Percentiles rank a stretch among this genome's conserved stretches.
Evolutionary conservation across 35 echinoderm and acorn worm genomes (phyloP).

Genomic region (Lytechinus pictus): DNA sequence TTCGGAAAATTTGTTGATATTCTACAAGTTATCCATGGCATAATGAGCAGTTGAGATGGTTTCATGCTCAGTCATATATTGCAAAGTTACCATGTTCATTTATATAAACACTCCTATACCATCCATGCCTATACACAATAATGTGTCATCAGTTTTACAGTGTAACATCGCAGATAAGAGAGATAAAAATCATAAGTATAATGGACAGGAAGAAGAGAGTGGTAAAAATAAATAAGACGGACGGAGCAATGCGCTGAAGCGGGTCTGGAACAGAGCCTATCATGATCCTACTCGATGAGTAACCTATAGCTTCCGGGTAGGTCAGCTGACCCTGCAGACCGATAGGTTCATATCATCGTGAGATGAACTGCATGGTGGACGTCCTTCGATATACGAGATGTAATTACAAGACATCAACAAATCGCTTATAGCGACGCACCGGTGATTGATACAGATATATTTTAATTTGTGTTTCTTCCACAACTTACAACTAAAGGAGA

Average conservation of each 20-base stretch:
- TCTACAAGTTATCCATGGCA: too few relatives aligned
- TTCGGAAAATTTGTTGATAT: too few relatives aligned
- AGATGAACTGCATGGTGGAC: constrained; percentile 23
- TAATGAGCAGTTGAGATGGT: too few relatives aligned
- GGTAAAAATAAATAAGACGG: background rate
- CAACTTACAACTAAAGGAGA: background rate
- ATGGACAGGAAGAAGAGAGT: background rate
- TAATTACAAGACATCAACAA: background rate
- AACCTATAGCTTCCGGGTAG: constrained; percentile 18
- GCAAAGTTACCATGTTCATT: too few relatives aligned
- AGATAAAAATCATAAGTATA: too few relatives aligned
- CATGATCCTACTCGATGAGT: background rate
- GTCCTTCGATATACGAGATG: constrained; percentile 10
- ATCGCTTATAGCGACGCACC: background rate
- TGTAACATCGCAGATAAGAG: too few relatives aligned
- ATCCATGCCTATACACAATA: too few relatives aligned
- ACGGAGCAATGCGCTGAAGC: background rate
- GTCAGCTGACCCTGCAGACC: constrained; percentile 14
- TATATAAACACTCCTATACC: too few relatives aligned
- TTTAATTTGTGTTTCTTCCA: background rate
- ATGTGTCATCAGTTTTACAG: too few relatives aligned
- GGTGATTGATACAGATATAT: background rate
- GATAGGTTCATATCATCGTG: constrained; percentile 31
- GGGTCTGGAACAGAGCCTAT: background rate
- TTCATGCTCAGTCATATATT: too few relatives aligned